phyloP scores from a whole-genome alignment of 2,888 invertebrate genomes.

The Acronicta alni region DNA sequence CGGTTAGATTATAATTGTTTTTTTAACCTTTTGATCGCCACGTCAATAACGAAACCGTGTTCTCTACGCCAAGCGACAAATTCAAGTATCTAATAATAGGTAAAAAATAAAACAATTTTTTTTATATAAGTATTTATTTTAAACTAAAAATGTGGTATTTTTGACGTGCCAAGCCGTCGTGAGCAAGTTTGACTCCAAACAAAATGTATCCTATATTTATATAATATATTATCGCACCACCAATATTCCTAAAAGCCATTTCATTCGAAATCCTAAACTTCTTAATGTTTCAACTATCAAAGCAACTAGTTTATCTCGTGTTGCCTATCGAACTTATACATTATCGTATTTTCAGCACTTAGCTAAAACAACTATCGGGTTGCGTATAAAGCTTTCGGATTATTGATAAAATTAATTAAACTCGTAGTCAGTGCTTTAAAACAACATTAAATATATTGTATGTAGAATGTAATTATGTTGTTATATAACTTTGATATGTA shows the following conservation, averaged over 20 bases:
- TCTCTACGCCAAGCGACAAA: too few species aligned
- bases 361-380: neutral
- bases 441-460: too few species aligned
- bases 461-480: too few species aligned
- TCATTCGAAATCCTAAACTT: conserved; percentile 10
- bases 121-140: too few species aligned
- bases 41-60: too few species aligned
- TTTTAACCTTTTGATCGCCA: neutral
- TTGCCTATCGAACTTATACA: conserved; percentile 14
- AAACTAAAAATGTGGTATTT: too few species aligned
- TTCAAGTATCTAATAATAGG: too few species aligned
- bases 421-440: neutral
- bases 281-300: conserved; percentile 13
- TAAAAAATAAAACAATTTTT: too few species aligned
- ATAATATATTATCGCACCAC: neutral
- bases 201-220: too few species aligned
- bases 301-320: conserved; percentile 33
- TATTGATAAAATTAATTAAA: neutral
- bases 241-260: conserved; percentile 14
- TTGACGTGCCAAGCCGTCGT: too few species aligned
- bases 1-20: conserved; percentile 48
- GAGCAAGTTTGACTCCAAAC: too few species aligned
- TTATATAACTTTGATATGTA: too few species aligned
- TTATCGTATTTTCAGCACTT: conserved; percentile 4
- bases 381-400: neutral